Conservation (phyloP, 2,797 vertebrate species). For the Lerista edwardsae region DNA sequence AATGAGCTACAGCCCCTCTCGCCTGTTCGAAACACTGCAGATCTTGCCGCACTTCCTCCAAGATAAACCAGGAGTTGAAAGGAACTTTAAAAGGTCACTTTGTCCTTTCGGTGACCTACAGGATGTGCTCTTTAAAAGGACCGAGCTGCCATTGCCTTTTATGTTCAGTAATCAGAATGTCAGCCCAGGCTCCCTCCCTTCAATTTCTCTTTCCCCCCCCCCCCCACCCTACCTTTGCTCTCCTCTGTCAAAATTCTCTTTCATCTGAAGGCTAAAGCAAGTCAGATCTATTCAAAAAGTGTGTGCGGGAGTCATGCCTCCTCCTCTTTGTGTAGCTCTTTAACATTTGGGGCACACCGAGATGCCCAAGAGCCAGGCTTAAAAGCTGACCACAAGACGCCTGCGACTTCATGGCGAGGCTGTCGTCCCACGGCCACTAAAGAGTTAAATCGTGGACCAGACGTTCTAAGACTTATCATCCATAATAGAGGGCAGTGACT, state of each 20-base stretch:
- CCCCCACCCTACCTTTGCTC: constrained; percentile 36
- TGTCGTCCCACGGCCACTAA: too few species aligned
- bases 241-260: constrained; percentile 20
- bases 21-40: constrained; percentile 17
- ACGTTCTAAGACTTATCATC: too few species aligned
- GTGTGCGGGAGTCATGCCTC: not conserved
- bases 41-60: constrained; percentile 42
- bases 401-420: not conserved
- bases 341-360: not conserved
- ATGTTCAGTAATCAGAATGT: constrained; percentile 52
- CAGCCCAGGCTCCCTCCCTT: constrained; percentile 25
- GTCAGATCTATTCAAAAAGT: constrained; percentile 19
- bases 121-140: constrained; percentile 30
- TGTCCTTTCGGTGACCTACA: constrained; percentile 33
- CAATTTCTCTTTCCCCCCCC: constrained; percentile 3
- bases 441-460: too few species aligned
- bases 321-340: constrained; percentile 1
- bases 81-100: constrained; percentile 35
- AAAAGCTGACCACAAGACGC: not conserved
- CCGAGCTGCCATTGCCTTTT: constrained; percentile 29
- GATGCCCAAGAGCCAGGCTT: not conserved
- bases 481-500: too few species aligned
- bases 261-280: constrained; percentile 1
- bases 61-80: constrained; percentile 18
- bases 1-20: constrained; percentile 11